Evolutionary conservation across 1,140 invertebrate species (phyloP).

Genomic region (Diuraphis noxia): DNA sequence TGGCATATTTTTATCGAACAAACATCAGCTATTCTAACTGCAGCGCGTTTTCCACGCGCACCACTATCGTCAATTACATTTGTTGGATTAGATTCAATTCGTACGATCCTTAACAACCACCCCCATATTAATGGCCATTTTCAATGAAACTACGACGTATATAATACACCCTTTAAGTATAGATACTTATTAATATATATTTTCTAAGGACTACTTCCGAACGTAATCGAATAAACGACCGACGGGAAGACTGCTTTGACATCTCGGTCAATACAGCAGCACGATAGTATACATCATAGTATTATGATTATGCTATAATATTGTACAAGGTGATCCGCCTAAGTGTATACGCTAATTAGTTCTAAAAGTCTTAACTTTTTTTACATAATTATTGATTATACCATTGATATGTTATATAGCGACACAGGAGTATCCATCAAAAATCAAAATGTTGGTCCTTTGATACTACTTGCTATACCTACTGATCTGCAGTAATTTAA

Average conservation of each 20-base stretch:
- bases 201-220: background rate
- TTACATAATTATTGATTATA: background rate
- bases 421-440: too few species aligned
- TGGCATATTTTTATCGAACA: background rate
- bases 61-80: background rate
- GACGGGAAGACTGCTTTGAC: background rate
- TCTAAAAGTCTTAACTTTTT: background rate
- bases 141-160: background rate
- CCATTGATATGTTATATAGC: background rate
- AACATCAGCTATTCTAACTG: background rate
- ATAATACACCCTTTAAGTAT: too few species aligned
- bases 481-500: background rate
- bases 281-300: too few species aligned
- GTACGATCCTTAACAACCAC: background rate
- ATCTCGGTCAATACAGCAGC: background rate
- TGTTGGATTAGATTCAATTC: slow-evolving; percentile 8
- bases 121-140: background rate
- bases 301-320: background rate
- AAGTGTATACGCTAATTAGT: background rate
- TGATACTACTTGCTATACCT: background rate
- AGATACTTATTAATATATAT: background rate
- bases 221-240: background rate
- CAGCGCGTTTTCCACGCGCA: background rate
- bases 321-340: background rate
- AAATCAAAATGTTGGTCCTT: background rate